These are phyloP conservation scores for Stegodyphus dumicola DNA, from an alignment of 1,140 invertebrate genomes.

Conservation along the genomic window DNA sequence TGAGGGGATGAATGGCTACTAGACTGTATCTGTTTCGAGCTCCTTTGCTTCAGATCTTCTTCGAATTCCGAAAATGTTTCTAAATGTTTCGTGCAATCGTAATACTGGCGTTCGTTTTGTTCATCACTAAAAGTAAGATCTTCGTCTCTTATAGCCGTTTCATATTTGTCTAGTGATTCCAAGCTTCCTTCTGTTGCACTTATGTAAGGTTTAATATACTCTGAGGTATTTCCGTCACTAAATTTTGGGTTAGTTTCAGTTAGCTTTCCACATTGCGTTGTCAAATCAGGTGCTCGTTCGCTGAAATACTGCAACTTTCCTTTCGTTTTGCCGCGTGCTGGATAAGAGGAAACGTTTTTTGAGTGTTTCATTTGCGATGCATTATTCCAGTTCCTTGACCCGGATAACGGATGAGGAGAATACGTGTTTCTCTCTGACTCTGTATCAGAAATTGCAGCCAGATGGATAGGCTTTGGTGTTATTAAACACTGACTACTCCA, in stretches of 20 bases:
- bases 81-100: neutral
- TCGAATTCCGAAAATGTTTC: constrained; percentile 26
- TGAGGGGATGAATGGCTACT: neutral
- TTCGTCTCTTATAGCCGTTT: constrained; percentile 49
- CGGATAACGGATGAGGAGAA: neutral
- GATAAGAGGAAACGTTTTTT: neutral
- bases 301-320: neutral
- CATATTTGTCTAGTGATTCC: constrained; percentile 51
- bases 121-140: constrained; percentile 42
- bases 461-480: constrained; percentile 37
- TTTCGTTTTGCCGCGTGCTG: neutral
- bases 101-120: neutral
- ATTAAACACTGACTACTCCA: constrained; percentile 53
- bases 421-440: constrained; percentile 4
- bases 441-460: constrained; percentile 24
- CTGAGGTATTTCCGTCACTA: neutral
- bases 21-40: neutral
- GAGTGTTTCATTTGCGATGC: neutral
- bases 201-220: neutral
- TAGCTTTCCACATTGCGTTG: neutral
- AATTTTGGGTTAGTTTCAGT: neutral
- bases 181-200: constrained; percentile 37
- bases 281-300: neutral
- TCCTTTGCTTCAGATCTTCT: constrained; percentile 12
- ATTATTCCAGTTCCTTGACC: neutral